A percentile compares a stretch with the other conserved stretches of the same genome.
These are phyloP conservation scores for Apostichopus parvimensis DNA, from an alignment of 35 echinoderm and acorn worm genomes.

Conservation along the genomic window DNA sequence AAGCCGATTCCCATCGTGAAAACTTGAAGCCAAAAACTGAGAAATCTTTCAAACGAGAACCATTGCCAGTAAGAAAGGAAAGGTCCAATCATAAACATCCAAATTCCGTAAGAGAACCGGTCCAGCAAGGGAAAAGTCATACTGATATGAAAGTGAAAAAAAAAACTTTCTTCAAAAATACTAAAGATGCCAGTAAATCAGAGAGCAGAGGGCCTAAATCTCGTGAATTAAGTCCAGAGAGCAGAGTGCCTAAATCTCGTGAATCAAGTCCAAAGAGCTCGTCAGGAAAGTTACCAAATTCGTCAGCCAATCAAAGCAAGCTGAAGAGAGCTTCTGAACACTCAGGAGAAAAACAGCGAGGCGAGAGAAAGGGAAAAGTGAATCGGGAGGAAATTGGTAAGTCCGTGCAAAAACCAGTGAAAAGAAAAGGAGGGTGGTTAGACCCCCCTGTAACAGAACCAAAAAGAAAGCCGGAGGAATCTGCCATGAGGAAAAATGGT, in stretches of 20 bases:
- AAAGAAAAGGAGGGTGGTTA: slow-evolving; percentile 33
- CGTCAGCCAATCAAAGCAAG: not conserved
- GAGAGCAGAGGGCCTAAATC: not conserved
- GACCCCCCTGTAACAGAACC: not conserved
- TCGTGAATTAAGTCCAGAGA: not conserved
- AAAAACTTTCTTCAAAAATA: not conserved
- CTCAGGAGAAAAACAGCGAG: not conserved
- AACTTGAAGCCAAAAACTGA: not conserved
- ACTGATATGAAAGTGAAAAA: not conserved
- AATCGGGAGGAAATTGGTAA: not conserved
- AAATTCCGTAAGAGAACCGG: not conserved
- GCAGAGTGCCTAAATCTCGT: not conserved
- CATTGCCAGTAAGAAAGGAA: not conserved
- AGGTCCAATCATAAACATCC: not conserved
- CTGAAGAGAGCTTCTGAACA: not conserved
- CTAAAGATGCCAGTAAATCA: not conserved
- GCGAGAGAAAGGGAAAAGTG: not conserved
- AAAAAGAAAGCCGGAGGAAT: not conserved
- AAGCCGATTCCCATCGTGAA: not conserved
- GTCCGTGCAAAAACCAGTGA: not conserved
- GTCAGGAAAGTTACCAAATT: not conserved
- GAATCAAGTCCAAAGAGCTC: not conserved
- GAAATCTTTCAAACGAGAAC: not conserved
- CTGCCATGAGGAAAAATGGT: not conserved
- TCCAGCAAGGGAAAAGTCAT: not conserved